Percentiles rank a stretch among this genome's conserved stretches.
Conservation (phyloP, 2,888 invertebrate genomes). For the Rhagonycha lutea region DNA sequence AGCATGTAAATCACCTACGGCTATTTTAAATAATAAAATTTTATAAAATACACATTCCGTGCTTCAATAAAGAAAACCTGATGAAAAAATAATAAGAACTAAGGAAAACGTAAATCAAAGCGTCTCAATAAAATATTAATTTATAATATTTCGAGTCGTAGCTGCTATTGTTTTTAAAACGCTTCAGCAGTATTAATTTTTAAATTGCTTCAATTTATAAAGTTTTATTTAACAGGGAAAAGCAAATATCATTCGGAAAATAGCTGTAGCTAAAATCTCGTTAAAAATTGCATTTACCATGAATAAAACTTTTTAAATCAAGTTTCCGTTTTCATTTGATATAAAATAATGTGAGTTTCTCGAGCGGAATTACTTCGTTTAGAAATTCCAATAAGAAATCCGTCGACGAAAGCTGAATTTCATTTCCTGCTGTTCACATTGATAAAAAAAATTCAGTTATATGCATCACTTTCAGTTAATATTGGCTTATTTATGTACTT, state of each 20-base stretch:
- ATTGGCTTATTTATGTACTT: conserved; percentile 20
- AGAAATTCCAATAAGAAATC: conserved; percentile 46
- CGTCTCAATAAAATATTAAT: background rate
- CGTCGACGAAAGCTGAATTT: conserved; percentile 36
- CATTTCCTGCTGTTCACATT: conserved; percentile 35
- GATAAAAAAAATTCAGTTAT: conserved; percentile 24
- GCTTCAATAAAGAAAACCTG: background rate
- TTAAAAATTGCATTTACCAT: conserved; percentile 20
- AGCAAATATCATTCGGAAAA: conserved; percentile 9
- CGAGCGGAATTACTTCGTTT: conserved; percentile 46
- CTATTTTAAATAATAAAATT: background rate
- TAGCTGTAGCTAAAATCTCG: conserved; percentile 11
- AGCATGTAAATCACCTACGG: background rate
- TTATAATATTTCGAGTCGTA: background rate
- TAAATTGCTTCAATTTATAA: background rate
- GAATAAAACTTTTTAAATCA: conserved; percentile 34
- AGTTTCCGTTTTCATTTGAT: conserved; percentile 41
- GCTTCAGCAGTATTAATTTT: background rate
- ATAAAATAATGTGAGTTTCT: conserved; percentile 46
- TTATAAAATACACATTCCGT: background rate
- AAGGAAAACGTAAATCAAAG: background rate
- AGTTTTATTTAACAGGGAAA: background rate
- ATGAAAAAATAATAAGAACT: background rate
- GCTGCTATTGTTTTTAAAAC: background rate
- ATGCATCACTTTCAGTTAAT: conserved; percentile 21